Percentiles rank a stretch among this genome's conserved stretches.
These are phyloP conservation scores for Mormyrus lacerda DNA, from an alignment of 2,113 vertebrate species.

Conservation along the genomic window DNA sequence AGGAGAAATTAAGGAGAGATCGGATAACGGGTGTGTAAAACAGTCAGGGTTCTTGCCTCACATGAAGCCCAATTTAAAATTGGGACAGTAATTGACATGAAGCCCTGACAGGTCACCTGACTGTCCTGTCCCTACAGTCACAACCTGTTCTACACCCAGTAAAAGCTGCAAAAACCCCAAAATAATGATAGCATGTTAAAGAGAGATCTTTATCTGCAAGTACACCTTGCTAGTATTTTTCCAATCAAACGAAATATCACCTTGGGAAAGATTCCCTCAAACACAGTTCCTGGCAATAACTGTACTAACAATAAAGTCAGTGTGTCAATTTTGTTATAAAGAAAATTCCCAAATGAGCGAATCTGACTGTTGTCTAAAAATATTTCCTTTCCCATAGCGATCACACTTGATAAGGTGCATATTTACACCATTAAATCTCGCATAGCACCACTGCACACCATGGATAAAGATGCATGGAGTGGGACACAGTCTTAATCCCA, in stretches of 20 bases:
- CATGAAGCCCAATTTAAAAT: not conserved
- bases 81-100: not conserved
- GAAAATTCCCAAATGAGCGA: not conserved
- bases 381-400: not conserved
- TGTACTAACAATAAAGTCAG: not conserved
- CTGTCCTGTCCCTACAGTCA: not conserved
- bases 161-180: not conserved
- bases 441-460: not conserved
- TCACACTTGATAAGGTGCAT: not conserved
- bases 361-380: not conserved
- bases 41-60: not conserved
- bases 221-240: not conserved
- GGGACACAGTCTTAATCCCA: not conserved
- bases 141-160: not conserved
- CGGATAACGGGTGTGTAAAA: not conserved
- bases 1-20: not conserved
- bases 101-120: not conserved
- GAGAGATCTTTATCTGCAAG: not conserved
- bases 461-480: not conserved
- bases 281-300: not conserved
- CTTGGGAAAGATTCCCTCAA: not conserved
- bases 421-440: not conserved
- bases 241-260: not conserved
- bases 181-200: not conserved
- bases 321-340: not conserved